Evolutionary conservation across 1,140 invertebrate genomes (phyloP), one percentile per base, ranked within the genome.

Genomic region (Drosophila bocki): DNA sequence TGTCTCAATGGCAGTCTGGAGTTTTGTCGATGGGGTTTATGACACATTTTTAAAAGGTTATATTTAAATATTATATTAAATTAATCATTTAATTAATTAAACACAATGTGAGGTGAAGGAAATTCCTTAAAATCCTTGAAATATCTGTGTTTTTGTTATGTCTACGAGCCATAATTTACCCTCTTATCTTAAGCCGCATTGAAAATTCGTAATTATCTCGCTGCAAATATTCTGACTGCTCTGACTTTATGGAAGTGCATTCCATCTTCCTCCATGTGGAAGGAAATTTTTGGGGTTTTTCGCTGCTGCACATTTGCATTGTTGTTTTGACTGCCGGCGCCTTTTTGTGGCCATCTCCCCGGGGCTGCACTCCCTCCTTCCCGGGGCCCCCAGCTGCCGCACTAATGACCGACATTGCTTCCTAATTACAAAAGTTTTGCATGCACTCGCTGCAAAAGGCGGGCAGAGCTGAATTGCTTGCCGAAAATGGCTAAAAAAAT

Each of bases 341-440:
- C 59, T 88, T 86, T 86, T 80, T 79, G 78, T 59, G 65, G 63
- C 64, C 76, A 72, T 74, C 32, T 29, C 48, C 26, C 42, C 12
- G 17, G 35, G 53, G 13, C n/a, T 11, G 11, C 53, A 7, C 11
- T 32, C 39, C 12, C 19, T 1, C 22, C 13, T 17, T 22, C 29
- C 13, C 17, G 13, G 8, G 15, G 41, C 37, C n/a, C 47, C 35
- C 35, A 39, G 22, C 48, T 53, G 47, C 48, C 53, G 50, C 70
- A 78, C 84, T 87, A 87, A 87, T 87, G 84, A 88, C 84, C 84
- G 84, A 87, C 84, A 88, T 87, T 87, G 84, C 84, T 87, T 87
- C 84, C 84, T 87, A 87, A 87, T 87, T 87, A 87, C 84, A 88
- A 87, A 87, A 87, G 80, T 87, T 87, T 87, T 80, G 62, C 84